phyloP scores from a whole-genome alignment of 2,797 vertebrate genomes.

The Chaenodraco wilsoni region DNA sequence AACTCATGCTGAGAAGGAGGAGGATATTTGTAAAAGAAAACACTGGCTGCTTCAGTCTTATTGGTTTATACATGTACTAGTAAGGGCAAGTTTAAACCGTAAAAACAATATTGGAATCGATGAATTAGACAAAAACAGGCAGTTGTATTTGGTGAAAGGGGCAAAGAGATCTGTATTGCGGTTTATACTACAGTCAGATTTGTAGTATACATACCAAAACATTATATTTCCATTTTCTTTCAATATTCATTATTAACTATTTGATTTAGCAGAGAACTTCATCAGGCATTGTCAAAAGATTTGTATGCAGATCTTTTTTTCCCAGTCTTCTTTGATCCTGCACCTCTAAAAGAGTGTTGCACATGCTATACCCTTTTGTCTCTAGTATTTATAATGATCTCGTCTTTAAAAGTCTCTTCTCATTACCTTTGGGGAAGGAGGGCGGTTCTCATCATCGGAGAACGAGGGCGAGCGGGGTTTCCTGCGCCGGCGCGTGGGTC shows the following conservation, averaged over 20 bases:
- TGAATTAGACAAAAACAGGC: background rate
- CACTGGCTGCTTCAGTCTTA: background rate
- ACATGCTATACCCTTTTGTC: too few relatives aligned
- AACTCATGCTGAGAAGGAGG: slow-evolving; percentile 13
- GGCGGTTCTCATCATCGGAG: slow-evolving; percentile 94
- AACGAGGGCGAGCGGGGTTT: slow-evolving; percentile 91
- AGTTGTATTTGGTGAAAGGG: background rate
- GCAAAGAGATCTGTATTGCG: background rate
- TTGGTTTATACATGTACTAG: slow-evolving; percentile 1
- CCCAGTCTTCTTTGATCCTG: too few relatives aligned
- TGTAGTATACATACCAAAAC: background rate
- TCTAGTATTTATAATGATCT: background rate
- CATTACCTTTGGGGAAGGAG: slow-evolving; percentile 93
- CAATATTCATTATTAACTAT: background rate
- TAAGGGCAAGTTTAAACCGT: slow-evolving; percentile 11
- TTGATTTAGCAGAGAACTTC: too few relatives aligned
- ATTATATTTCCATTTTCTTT: background rate
- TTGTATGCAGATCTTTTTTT: too few relatives aligned
- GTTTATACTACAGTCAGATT: background rate
- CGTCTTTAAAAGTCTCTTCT: background rate
- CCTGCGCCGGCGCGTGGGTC: slow-evolving; percentile 85
- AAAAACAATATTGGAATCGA: background rate
- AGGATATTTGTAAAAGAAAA: slow-evolving; percentile 22
- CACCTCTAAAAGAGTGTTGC: too few relatives aligned
- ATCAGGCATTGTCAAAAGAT: too few relatives aligned